Evolutionary conservation across 2,888 invertebrate species (phyloP), one percentile per base, ranked within the genome.

Genomic region (Zaprionus obscuricornis): DNA sequence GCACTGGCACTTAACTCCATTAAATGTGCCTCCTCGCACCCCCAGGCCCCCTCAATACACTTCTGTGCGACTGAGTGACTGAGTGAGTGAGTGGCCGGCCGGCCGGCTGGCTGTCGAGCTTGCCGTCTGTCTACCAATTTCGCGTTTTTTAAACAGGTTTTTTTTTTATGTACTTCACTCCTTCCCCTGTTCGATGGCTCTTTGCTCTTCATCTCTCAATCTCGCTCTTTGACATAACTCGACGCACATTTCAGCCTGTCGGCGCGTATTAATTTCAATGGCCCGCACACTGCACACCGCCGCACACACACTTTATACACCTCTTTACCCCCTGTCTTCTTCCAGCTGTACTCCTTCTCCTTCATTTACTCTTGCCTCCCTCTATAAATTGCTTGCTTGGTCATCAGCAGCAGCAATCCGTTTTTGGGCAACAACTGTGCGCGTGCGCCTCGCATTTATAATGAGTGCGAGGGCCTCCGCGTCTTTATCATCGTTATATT

Each of bases 241-340:
- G 70, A 73, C 66, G 76, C 77, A 76, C 81, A 81, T 74, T 76
- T 81, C 14, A 67, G 82, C 71, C n/a, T 81, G 78, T 84, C 84
- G 78, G 43, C 71, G 78, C 71, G 82, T 78, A 78, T 78, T 78
- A 78, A 79, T 79, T 79, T 84, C 85, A 85, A 74, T 81, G 66
- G 37, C 36, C 46, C 43, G 55, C 59, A n/a, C 57, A 26, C 34
- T 17, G 27, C 27, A 11, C 27, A 29, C 29, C 17, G 10, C 7
- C 18, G 33, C 33, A 11, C 6, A 57, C 58, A 50, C 50, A 7
- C 50, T 33, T 42, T 36, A 45, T 50, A 17, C 55, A 37, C 22
- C 3, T 11, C 33, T 27, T 27, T 10, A 17, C 13, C 1, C 22
- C 13, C 4, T 13, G 1, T 5, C 27, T 22, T 33, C 5, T 11